Conservation (phyloP, 2,888 invertebrate species). For the Flexamia atlantica region DNA sequence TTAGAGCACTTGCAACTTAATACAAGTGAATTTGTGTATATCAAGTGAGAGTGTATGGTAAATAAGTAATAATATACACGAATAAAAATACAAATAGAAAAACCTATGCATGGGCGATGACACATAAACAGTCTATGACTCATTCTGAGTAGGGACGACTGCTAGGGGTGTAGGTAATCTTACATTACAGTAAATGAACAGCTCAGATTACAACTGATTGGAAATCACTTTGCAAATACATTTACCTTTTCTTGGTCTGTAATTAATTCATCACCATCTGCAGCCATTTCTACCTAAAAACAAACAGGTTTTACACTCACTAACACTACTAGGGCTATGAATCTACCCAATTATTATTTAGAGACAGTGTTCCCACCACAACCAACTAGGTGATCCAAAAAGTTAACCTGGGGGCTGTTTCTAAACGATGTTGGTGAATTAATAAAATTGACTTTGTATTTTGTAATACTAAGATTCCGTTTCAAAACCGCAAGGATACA, state of each 20-base stretch:
- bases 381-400: too few species aligned
- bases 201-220: slow-evolving; percentile 6
- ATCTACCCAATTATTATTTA: slow-evolving; percentile 15
- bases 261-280: slow-evolving; percentile 89
- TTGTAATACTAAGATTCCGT: too few species aligned
- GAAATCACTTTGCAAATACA: slow-evolving; percentile 3
- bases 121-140: slow-evolving; percentile 50
- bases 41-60: too few species aligned
- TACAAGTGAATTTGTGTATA: too few species aligned
- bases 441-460: too few species aligned
- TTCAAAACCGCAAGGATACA: too few species aligned
- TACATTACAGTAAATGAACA: background rate
- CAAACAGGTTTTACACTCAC: slow-evolving; percentile 8
- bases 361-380: background rate
- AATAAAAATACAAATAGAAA: too few species aligned
- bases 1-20: too few species aligned
- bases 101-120: slow-evolving; percentile 8
- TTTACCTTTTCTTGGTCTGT: slow-evolving; percentile 89
- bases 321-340: slow-evolving; percentile 33
- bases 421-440: too few species aligned
- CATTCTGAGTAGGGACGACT: background rate
- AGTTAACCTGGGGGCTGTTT: too few species aligned
- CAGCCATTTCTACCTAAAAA: slow-evolving; percentile 80
- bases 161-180: background rate
- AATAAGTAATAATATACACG: too few species aligned